A percentile compares a stretch with the other conserved stretches of the same genome.
Conservation (phyloP, 2,797 vertebrate genomes). For the Ciconia nigra region DNA sequence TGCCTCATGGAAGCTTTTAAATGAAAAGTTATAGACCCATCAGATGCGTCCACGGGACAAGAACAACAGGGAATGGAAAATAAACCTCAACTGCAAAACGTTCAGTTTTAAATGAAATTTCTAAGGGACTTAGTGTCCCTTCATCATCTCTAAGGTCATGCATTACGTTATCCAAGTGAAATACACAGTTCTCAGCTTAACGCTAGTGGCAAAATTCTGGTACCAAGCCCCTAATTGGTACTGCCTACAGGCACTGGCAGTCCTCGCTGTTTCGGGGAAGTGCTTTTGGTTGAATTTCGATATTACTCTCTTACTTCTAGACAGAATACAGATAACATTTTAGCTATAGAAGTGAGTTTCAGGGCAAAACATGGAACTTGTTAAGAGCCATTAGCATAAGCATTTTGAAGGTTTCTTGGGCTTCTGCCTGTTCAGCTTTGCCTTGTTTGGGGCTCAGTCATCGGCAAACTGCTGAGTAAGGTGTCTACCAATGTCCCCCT, state of each 20-base stretch:
- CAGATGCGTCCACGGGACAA: background rate
- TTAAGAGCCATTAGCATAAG: background rate
- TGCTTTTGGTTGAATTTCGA: background rate
- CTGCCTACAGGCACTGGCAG: background rate
- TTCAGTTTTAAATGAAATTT: background rate
- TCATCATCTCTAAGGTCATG: background rate
- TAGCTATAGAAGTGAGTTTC: background rate
- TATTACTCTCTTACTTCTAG: background rate
- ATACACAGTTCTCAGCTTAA: background rate
- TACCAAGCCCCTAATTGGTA: background rate
- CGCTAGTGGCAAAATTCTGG: background rate
- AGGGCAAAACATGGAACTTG: slow-evolving; percentile 9
- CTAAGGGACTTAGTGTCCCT: background rate
- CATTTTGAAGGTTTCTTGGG: slow-evolving; percentile 24
- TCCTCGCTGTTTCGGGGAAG: background rate
- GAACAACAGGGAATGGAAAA: background rate
- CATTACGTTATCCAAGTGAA: background rate
- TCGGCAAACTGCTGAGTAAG: background rate
- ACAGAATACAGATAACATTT: background rate
- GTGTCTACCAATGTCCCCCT: background rate
- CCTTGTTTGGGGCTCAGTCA: slow-evolving; percentile 16
- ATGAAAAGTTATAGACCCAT: background rate
- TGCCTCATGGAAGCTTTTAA: background rate
- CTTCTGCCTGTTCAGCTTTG: background rate
- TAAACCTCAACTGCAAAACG: background rate